phyloP scores from a whole-genome alignment of 1,140 invertebrate genomes.

The Palaemon carinicauda region DNA sequence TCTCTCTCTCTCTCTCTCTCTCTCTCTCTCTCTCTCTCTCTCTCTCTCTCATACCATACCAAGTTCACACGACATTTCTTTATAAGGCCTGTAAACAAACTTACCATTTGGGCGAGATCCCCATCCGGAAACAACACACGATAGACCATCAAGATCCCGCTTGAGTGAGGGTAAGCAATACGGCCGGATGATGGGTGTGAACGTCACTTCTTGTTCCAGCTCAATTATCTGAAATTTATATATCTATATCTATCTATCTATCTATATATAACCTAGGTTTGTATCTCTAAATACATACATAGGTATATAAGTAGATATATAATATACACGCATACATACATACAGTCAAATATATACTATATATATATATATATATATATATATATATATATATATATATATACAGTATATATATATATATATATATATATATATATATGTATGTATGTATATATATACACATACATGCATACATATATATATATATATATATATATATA shows the following conservation, averaged over 20 bases:
- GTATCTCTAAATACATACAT: neutral
- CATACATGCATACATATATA: conserved; percentile 23
- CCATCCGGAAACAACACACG: conserved; percentile 18
- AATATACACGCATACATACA: neutral
- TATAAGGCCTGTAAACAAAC: neutral
- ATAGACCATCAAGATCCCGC: neutral
- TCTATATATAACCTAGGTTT: too few species aligned
- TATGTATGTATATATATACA: conserved; percentile 14
- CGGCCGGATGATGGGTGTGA: neutral
- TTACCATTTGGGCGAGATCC: conserved; percentile 23
- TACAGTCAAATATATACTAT: neutral
- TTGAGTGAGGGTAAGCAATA: conserved; percentile 8
- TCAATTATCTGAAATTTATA: conserved; percentile 18
- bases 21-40: too few species aligned
- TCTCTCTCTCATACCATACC: too few species aligned
- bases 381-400: neutral
- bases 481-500: conserved; percentile 7
- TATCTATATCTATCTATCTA: neutral
- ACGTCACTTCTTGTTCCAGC: neutral
- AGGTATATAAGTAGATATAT: conserved; percentile 16
- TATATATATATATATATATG: neutral
- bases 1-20: too few species aligned
- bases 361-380: conserved; percentile 12
- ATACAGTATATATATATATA: neutral
- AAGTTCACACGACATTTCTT: too few species aligned